Base-by-base conservation (phyloP, 2,113 vertebrate genomes). In the Pseudopodoces humilis region DNA sequence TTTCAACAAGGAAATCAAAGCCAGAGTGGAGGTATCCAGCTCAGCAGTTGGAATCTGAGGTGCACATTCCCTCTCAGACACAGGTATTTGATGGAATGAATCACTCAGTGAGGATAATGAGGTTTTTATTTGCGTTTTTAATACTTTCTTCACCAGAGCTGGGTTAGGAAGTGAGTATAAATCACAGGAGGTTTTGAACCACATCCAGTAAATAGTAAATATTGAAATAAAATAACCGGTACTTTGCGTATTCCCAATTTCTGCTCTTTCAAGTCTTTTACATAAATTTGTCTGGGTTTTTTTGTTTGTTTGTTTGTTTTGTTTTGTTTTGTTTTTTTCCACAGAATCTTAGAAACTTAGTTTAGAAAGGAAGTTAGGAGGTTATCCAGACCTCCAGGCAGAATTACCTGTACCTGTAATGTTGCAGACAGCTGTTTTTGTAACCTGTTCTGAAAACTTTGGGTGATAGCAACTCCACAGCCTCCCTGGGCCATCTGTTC, bases 391-490 rank as follows among this genome's bases (percentile, higher is more conserved):
- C 91, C 96, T 96, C 68, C 88, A 93, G 96, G 96, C 94, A 94
- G 91, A 96, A 93, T 86, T 92, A 92, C 95, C 77, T 95, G 39
- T 86, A 83, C 76, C 84, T 95, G 47, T 56, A 60, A 92, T 94
- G 84, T 86, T 88, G 88, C 68, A 31, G 52, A 88, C 96, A 97
- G 96, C 95, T 97, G 96, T 93, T 97, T 86, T 90, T 63, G 88
- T 95, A 96, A 97, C 96, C 96, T 95, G 92, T 95, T 97, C 88
- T 78, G 91, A 70, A 92, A 95, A 92, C 88, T 96, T 95, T 59
- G 0, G 4, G 91, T 81, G 88, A 92, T 90, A 93, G 88, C 60
- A 90, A 63, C 92, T 88, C 88, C 72, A 55, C 68, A 92, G 92
- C 89, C 91, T 95, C 88, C 83, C 52, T 92, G 31, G 83, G 77